phyloP scores from a whole-genome alignment of 2,113 vertebrate genomes.

The Calonectris borealis region DNA sequence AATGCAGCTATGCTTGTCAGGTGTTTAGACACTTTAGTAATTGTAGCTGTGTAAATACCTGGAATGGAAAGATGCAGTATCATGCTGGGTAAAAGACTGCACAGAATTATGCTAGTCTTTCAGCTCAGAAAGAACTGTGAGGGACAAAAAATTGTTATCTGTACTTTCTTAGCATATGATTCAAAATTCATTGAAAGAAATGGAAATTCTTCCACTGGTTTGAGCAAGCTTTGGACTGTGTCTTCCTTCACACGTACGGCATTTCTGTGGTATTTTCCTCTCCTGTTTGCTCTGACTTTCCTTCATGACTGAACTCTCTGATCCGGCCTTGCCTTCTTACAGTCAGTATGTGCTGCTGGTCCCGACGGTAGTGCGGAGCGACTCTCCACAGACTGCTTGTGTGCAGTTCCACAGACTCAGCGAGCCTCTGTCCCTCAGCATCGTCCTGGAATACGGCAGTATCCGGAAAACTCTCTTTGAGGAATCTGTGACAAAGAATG shows the following conservation, averaged over 20 bases:
- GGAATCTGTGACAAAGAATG: not conserved
- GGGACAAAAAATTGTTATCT: not conserved
- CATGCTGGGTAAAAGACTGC: not conserved
- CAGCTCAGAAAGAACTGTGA: not conserved
- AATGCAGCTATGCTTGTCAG: not conserved
- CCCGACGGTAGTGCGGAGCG: not conserved
- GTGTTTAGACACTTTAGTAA: not conserved
- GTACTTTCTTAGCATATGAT: not conserved
- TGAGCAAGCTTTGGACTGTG: not conserved
- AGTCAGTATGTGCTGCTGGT: constrained; percentile 70
- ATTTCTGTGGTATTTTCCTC: not conserved
- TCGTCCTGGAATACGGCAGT: constrained; percentile 5
- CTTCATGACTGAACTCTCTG: not conserved
- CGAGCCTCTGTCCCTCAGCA: not conserved
- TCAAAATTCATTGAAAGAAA: not conserved
- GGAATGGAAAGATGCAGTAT: not conserved
- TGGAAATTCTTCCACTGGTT: not conserved
- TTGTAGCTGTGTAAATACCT: not conserved
- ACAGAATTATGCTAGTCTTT: not conserved
- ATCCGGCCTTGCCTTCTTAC: not conserved
- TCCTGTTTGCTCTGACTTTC: not conserved
- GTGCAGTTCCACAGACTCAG: constrained; percentile 45
- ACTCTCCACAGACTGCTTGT: constrained; percentile 20
- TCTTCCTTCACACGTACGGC: rapidly evolving
- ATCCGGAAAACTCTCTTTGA: not conserved